These are phyloP conservation scores for Imbricaverruca yamaguchii DNA, from an alignment of 2,888 invertebrate species.

Conservation along the genomic window DNA sequence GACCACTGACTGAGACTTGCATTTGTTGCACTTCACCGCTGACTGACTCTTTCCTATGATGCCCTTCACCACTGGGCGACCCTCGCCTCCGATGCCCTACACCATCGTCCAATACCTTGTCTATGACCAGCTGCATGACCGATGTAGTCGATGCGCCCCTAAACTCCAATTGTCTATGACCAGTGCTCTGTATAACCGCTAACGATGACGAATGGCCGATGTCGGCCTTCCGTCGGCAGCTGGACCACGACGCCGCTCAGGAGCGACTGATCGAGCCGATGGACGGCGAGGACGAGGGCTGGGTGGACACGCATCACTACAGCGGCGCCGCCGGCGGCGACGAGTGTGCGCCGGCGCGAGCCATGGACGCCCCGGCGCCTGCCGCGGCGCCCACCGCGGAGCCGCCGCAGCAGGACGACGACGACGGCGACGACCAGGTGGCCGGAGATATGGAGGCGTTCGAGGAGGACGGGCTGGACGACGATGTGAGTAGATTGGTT, in stretches of 20 bases:
- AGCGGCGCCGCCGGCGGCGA: conserved; percentile 56
- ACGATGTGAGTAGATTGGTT: conserved; percentile 44
- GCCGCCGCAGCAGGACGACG: conserved; percentile 43
- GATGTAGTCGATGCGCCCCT: too few relatives aligned
- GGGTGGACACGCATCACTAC: conserved; percentile 97
- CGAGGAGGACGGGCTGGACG: conserved; percentile 89
- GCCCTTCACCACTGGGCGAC: too few relatives aligned
- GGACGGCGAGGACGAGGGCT: conserved; percentile 61
- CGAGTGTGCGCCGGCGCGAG: conserved; percentile 1
- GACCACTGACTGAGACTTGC: too few relatives aligned
- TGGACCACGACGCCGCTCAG: conserved; percentile 83
- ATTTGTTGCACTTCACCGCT: too few relatives aligned
- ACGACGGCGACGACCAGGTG: conserved; percentile 79
- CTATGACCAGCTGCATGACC: too few relatives aligned
- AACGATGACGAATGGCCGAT: too few relatives aligned
- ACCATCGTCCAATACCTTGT: too few relatives aligned
- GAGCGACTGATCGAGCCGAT: conserved; percentile 58
- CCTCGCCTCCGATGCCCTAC: too few relatives aligned
- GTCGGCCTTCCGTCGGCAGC: conserved; percentile 46
- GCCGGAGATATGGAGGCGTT: conserved; percentile 97
- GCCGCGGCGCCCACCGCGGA: not conserved
- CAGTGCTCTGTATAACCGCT: too few relatives aligned
- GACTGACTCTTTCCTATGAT: too few relatives aligned
- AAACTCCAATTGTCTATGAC: too few relatives aligned
- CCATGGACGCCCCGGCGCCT: not conserved